Percentiles rank a stretch among this genome's conserved stretches.
Evolutionary conservation across 1,140 invertebrate genomes (phyloP).

Genomic region (Apocrypta bakeri): DNA sequence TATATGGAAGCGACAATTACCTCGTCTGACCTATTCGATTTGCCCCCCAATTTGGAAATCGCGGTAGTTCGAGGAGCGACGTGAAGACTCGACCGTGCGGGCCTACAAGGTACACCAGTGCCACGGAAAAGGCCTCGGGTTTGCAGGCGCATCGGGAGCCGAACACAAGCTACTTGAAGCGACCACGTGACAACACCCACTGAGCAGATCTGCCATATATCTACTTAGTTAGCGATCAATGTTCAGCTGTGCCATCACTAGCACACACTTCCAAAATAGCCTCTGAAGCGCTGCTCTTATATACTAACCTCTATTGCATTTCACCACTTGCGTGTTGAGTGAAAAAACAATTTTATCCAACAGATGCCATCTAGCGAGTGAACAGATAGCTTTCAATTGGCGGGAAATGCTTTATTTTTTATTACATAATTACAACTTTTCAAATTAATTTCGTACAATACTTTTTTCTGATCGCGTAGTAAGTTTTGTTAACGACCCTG

Average conservation of each 20-base stretch:
- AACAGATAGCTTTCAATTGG: background rate
- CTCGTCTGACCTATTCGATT: constrained; percentile 77
- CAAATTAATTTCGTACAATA: background rate
- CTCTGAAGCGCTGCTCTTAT: fast-evolving
- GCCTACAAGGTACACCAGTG: constrained; percentile 66
- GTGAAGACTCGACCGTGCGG: constrained; percentile 76
- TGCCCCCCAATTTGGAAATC: constrained; percentile 78
- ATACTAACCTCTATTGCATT: background rate
- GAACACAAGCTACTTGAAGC: constrained; percentile 76
- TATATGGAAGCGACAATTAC: constrained; percentile 78
- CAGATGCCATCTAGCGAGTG: constrained; percentile 50
- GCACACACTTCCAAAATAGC: constrained; percentile 76
- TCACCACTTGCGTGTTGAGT: constrained; percentile 56
- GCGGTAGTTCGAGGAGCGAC: constrained; percentile 78
- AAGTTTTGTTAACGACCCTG: too few species aligned
- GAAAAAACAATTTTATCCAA: background rate
- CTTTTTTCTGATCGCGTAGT: too few species aligned
- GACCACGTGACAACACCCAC: constrained; percentile 78
- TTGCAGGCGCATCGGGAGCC: constrained; percentile 74
- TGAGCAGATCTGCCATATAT: constrained; percentile 79
- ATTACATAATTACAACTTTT: too few species aligned
- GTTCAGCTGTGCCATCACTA: constrained; percentile 80
- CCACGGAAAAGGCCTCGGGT: constrained; percentile 48
- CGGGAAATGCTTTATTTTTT: background rate
- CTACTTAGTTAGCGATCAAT: constrained; percentile 77